Percentiles rank a stretch among this genome's conserved stretches.
Conservation (phyloP, 2,797 vertebrate species). For the Gallirallus australis region DNA sequence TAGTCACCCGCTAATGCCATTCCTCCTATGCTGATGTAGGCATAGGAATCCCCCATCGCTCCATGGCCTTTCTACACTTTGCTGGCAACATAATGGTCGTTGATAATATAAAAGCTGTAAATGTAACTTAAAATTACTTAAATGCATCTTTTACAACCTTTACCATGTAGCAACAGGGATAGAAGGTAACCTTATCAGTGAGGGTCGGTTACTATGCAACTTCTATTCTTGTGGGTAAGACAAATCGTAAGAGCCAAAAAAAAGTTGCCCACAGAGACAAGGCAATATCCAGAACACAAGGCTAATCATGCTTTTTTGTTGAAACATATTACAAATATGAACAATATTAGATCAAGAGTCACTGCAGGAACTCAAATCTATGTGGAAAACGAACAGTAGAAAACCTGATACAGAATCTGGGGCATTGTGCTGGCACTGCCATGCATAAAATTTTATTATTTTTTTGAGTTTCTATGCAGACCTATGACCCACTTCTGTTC, state of each 20-base stretch:
- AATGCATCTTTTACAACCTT: not conserved
- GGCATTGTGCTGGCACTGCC: conserved; percentile 33
- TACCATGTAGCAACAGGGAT: not conserved
- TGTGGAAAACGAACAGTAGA: conserved; percentile 32
- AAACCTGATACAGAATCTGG: conserved; percentile 57
- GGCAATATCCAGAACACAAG: conserved; percentile 30
- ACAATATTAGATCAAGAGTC: not conserved
- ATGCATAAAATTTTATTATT: conserved; percentile 34
- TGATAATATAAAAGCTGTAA: not conserved
- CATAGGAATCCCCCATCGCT: not conserved
- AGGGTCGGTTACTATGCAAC: not conserved
- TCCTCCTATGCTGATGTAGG: not conserved
- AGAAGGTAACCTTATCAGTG: not conserved
- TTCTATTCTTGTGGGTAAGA: not conserved
- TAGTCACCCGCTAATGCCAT: not conserved
- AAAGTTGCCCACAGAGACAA: not conserved
- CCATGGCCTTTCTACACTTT: not conserved
- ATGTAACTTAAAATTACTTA: not conserved
- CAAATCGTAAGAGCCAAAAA: not conserved
- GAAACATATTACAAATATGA: not conserved
- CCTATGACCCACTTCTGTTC: conserved; percentile 66
- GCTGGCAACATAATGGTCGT: not conserved
- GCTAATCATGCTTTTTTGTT: conserved; percentile 26
- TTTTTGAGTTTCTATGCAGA: conserved; percentile 35
- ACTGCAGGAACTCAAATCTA: conserved; percentile 48